These are phyloP conservation scores for Hemicordylus capensis DNA, from an alignment of 2,113 vertebrate species.

Conservation along the genomic window DNA sequence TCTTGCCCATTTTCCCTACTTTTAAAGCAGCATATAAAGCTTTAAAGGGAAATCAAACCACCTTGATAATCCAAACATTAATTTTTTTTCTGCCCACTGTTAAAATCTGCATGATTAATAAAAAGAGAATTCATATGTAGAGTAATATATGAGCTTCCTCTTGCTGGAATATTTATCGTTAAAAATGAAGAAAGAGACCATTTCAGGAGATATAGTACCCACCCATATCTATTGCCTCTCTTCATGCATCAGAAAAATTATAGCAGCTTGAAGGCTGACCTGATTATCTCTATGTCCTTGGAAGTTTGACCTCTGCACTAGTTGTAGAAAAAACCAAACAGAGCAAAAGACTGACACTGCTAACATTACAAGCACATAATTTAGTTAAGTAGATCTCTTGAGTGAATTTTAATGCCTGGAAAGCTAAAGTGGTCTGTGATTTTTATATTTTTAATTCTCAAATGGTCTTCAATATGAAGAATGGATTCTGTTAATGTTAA, in stretches of 20 bases:
- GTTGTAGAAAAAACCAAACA: conserved; percentile 60
- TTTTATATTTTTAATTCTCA: conserved; percentile 50
- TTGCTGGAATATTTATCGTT: conserved; percentile 72
- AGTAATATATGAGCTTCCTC: conserved; percentile 69
- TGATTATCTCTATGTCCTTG: conserved; percentile 69
- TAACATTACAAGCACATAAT: conserved; percentile 43
- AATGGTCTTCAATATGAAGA: conserved; percentile 39
- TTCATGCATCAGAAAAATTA: conserved; percentile 72
- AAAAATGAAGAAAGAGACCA: conserved; percentile 67
- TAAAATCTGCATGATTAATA: conserved; percentile 69
- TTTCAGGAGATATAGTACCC: conserved; percentile 72
- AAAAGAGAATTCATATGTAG: conserved; percentile 62
- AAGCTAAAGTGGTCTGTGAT: neutral
- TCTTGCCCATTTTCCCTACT: conserved; percentile 34
- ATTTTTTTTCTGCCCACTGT: conserved; percentile 65
- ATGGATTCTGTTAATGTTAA: conserved; percentile 28
- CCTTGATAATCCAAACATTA: conserved; percentile 66
- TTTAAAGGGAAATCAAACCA: conserved; percentile 52
- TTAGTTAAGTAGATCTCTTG: conserved; percentile 43
- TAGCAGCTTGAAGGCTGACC: conserved; percentile 64
- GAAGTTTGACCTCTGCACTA: conserved; percentile 51
- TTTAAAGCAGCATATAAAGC: conserved; percentile 27
- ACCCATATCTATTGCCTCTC: conserved; percentile 71
- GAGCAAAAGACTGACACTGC: conserved; percentile 42
- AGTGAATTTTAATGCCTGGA: conserved; percentile 1